Conservation (phyloP, 1,140 invertebrate genomes). For the Lepidotrigona ventralis region DNA sequence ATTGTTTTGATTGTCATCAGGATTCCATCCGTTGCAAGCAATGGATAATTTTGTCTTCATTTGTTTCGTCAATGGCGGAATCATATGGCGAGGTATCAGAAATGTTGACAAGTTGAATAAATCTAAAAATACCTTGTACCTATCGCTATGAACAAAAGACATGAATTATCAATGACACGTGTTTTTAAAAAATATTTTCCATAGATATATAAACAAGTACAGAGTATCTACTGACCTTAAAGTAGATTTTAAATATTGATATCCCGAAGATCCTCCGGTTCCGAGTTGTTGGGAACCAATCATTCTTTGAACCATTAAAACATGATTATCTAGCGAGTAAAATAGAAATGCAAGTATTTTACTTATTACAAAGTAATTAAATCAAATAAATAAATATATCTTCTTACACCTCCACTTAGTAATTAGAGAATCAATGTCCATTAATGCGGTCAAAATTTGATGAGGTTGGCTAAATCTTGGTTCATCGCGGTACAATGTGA, state of each 20-base stretch:
- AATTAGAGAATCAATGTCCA: conserved; percentile 98
- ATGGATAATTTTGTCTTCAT: conserved; percentile 83
- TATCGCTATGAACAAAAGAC: conserved; percentile 85
- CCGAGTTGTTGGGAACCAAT: conserved; percentile 98
- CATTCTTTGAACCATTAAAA: conserved; percentile 99
- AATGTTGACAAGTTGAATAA: conserved; percentile 98
- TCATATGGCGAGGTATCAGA: conserved; percentile 93
- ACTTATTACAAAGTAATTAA: not conserved
- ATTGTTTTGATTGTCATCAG: conserved; percentile 67
- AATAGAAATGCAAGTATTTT: not conserved
- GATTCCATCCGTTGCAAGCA: conserved; percentile 66
- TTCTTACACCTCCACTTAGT: conserved; percentile 99
- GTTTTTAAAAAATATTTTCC: not conserved
- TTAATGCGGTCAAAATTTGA: conserved; percentile 94
- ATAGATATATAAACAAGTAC: not conserved
- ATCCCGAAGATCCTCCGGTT: conserved; percentile 98
- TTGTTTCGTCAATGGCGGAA: conserved; percentile 90
- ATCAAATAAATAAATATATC: conserved; percentile 13
- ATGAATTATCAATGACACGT: not conserved
- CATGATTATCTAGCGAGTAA: conserved; percentile 93
- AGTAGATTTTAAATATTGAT: conserved; percentile 98
- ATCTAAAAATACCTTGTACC: conserved; percentile 99
- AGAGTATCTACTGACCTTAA: conserved; percentile 85
- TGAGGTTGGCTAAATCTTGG: conserved; percentile 98
- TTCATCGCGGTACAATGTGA: conserved; percentile 97